These are phyloP conservation scores for Mythimna albipuncta DNA, from an alignment of 2,888 invertebrate species.

Conservation along the genomic window DNA sequence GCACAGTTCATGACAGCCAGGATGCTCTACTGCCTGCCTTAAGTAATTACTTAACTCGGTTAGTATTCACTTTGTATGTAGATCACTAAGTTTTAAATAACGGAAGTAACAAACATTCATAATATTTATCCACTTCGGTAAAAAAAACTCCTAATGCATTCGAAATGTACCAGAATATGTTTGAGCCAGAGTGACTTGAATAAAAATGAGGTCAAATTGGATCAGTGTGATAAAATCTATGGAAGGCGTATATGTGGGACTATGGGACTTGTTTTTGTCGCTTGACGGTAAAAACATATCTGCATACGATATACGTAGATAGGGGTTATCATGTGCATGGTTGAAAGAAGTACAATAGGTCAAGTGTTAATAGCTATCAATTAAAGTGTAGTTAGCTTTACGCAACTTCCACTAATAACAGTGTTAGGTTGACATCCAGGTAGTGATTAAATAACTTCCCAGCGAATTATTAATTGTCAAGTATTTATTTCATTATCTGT, in stretches of 20 bases:
- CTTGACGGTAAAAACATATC: slow-evolving; percentile 39
- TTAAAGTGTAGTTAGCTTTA: slow-evolving; percentile 35
- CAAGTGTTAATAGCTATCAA: slow-evolving; percentile 24
- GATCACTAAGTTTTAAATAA: slow-evolving; percentile 17
- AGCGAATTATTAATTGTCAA: slow-evolving; percentile 34
- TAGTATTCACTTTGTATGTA: slow-evolving; percentile 42
- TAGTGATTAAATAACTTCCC: slow-evolving; percentile 28
- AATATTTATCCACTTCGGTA: slow-evolving; percentile 64
- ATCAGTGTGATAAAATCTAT: slow-evolving; percentile 82
- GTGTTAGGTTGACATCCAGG: slow-evolving; percentile 19
- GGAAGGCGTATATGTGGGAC: slow-evolving; percentile 66
- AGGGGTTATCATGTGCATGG: slow-evolving; percentile 4
- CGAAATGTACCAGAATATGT: slow-evolving; percentile 84
- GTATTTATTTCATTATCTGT: slow-evolving; percentile 48
- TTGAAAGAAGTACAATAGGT: slow-evolving; percentile 10
- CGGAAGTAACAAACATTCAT: slow-evolving; percentile 50
- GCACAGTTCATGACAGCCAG: slow-evolving; percentile 25
- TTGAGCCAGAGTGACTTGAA: slow-evolving; percentile 83
- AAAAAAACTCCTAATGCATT: slow-evolving; percentile 84
- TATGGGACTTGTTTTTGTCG: slow-evolving; percentile 59
- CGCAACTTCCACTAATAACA: slow-evolving; percentile 40
- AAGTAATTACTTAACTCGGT: slow-evolving; percentile 38
- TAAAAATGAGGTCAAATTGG: slow-evolving; percentile 88
- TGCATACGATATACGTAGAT: slow-evolving; percentile 14
- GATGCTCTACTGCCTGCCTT: slow-evolving; percentile 10